Evolutionary conservation across 2,797 vertebrate genomes (phyloP).

Genomic region (Notolabrus celidotus): DNA sequence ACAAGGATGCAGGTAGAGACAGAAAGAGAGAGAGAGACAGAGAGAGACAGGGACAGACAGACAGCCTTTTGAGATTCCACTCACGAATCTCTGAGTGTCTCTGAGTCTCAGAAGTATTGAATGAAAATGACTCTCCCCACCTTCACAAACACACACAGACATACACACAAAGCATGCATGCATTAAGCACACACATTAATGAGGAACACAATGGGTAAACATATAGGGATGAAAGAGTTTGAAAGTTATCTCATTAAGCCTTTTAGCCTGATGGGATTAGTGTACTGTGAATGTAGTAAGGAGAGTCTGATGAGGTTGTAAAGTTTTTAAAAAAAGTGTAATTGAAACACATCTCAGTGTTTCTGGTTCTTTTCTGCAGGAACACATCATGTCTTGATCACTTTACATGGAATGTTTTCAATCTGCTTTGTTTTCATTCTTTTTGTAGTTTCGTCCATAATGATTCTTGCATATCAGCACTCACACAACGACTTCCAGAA

Average conservation of each 20-base stretch:
- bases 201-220: conserved; percentile 62
- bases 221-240: conserved; percentile 64
- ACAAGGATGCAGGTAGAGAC: conserved; percentile 30
- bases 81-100: conserved; percentile 75
- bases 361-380: conserved; percentile 35
- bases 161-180: conserved; percentile 30
- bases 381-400: not conserved
- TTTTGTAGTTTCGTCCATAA: too few species aligned
- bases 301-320: conserved; percentile 67
- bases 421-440: too few species aligned
- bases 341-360: conserved; percentile 35
- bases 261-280: conserved; percentile 71
- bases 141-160: conserved; percentile 37
- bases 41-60: conserved; percentile 26
- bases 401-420: not conserved
- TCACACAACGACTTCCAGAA: too few species aligned
- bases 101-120: conserved; percentile 78
- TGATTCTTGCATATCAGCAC: too few species aligned
- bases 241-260: conserved; percentile 71
- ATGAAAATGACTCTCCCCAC: conserved; percentile 78
- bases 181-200: conserved; percentile 44
- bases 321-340: conserved; percentile 43
- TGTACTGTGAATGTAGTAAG: conserved; percentile 58
- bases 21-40: too few species aligned
- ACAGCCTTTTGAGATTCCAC: conserved; percentile 78